These are phyloP conservation scores for Oikopleura dioica DNA, from an alignment of 23 tunicate genomes.

Conservation along the genomic window DNA sequence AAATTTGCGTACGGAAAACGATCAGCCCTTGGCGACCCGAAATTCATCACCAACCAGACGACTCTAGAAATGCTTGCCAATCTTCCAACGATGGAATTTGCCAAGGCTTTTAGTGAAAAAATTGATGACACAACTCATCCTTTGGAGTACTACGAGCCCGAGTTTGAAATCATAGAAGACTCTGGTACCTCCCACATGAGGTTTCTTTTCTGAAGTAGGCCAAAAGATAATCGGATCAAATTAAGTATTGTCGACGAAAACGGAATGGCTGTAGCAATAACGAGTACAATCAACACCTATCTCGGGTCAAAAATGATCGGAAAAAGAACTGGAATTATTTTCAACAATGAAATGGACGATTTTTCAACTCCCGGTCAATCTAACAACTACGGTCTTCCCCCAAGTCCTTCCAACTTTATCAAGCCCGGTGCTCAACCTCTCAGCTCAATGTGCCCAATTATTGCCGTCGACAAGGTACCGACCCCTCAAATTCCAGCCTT, in stretches of 20 bases:
- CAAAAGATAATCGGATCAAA: too few species aligned
- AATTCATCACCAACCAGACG: too few species aligned
- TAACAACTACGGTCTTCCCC: not conserved
- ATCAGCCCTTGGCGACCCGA: not conserved
- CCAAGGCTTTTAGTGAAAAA: not conserved
- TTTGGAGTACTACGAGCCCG: slow-evolving; percentile 9
- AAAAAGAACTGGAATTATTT: not conserved
- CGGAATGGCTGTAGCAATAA: slow-evolving; percentile 11
- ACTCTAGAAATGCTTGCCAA: too few species aligned
- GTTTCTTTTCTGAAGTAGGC: too few species aligned
- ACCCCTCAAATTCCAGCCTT: not conserved
- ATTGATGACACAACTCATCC: not conserved
- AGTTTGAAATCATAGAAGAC: not conserved
- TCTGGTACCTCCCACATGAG: slow-evolving; percentile 7
- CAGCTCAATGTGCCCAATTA: slow-evolving; percentile 3
- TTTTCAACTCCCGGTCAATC: slow-evolving; percentile 3
- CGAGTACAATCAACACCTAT: not conserved
- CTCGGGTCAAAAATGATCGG: not conserved
- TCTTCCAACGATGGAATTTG: too few species aligned
- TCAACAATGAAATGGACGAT: slow-evolving; percentile 13
- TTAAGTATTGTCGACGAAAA: slow-evolving; percentile 5
- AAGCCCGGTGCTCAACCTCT: not conserved
- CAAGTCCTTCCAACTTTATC: slow-evolving; percentile 3
- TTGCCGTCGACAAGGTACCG: slow-evolving; percentile 1
- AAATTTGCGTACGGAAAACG: slow-evolving; percentile 13